Base-by-base conservation (phyloP, 2,888 invertebrate species). In the Yponomeuta malinellus region DNA sequence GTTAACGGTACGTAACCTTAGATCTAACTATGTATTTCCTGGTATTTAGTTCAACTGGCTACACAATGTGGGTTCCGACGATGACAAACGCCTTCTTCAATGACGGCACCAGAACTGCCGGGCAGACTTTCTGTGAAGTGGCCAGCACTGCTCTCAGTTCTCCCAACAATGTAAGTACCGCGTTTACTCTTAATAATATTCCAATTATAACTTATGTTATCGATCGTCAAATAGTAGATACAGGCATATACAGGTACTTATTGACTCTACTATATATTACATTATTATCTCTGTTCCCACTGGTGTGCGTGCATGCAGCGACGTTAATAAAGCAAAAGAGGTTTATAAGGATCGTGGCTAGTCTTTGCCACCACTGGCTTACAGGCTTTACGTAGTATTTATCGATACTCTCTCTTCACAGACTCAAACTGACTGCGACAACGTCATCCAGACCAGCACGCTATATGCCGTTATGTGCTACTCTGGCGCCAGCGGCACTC, bases 41-140 rank as follows among this genome's bases (percentile, higher is more conserved):
- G 33, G 33, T 33, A 33, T 59, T 10, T 10, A 89, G 89, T 12
- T 87, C 88, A 10, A 88, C 89, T 0, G 88, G 89, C 1, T 90
- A 81, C 74, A 86, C 87, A 0, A 86, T 90, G 87, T 89, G 88
- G 87, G 84, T 90, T 5, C 86, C 89, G 0, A 88, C 88, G 0
- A 82, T 89, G 79, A 83, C 86, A 0, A 90, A 89, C 71, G 86
- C 86, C 0, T 90, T 85, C 74, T 89, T 88, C 74, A 79, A 77
- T 29, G 84, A 83, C 0, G 84, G 83, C 0, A 80, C 78, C 0
- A 80, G 85, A 48, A 81, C 74, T 15, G 63, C 76, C 0, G 87
- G 86, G 0, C 79, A 77, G 52, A 83, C 85, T 0, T 89, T 90
- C 75, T 89, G 90, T 69, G 79, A 87, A 74, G 88, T 89, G 1